Conservation (phyloP, 2,888 invertebrate species). For the Brenthis ino region DNA sequence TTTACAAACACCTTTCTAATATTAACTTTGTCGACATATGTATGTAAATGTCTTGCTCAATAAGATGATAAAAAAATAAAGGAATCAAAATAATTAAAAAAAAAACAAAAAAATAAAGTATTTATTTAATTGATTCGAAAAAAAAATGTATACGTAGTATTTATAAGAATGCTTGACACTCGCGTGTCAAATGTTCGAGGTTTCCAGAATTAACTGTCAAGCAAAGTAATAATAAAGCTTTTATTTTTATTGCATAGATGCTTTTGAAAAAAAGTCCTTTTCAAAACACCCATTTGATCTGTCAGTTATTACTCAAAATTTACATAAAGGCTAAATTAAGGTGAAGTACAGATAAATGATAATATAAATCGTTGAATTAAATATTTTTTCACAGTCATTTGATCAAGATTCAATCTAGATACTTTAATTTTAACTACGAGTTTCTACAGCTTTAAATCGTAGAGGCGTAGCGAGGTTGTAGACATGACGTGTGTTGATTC, state of each 20-base stretch:
- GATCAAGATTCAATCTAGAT: background rate
- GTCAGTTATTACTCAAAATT: background rate
- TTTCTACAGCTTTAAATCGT: background rate
- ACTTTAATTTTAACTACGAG: background rate
- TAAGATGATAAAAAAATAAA: too few species aligned
- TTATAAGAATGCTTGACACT: background rate
- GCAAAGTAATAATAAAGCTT: conserved; percentile 6
- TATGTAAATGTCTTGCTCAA: too few species aligned
- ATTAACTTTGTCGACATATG: background rate
- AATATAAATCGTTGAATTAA: too few species aligned
- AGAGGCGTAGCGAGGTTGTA: background rate
- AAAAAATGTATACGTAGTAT: too few species aligned
- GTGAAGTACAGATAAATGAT: too few species aligned
- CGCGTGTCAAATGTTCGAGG: background rate
- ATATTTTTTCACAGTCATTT: background rate
- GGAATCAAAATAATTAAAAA: too few species aligned
- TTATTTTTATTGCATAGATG: conserved; percentile 7
- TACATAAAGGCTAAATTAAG: too few species aligned
- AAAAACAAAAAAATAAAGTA: too few species aligned
- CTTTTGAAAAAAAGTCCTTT: conserved; percentile 5
- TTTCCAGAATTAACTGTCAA: conserved; percentile 12
- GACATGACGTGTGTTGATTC: background rate
- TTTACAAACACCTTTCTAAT: background rate
- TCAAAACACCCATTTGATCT: background rate
- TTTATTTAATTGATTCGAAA: too few species aligned